These are phyloP conservation scores for Nebria brevicollis DNA, from an alignment of 2,888 invertebrate species.

Conservation along the genomic window DNA sequence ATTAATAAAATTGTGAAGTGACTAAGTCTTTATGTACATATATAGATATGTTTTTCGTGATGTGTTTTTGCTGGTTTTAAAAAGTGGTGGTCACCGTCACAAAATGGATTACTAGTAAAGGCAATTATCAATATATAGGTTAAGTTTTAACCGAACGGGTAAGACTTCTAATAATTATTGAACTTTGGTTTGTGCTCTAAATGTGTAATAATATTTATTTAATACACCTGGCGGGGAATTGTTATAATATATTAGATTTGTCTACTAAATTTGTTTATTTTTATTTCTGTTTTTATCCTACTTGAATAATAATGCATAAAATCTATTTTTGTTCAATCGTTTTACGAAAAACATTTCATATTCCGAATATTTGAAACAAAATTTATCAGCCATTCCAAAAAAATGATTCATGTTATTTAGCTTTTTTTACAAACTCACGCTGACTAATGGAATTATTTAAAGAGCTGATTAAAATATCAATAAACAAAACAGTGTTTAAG, in stretches of 20 bases:
- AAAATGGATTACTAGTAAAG: constrained; percentile 28
- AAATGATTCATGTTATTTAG: background rate
- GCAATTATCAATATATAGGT: constrained; percentile 23
- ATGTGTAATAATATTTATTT: no score
- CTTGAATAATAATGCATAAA: no score
- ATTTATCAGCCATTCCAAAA: background rate
- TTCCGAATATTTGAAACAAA: background rate
- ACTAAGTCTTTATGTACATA: background rate
- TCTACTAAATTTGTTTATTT: background rate
- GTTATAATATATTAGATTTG: no score
- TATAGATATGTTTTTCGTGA: background rate
- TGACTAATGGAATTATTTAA: background rate
- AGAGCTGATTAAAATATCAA: background rate
- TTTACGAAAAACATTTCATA: background rate
- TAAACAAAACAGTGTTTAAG: background rate
- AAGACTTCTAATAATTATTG: constrained; percentile 18
- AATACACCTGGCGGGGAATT: no score
- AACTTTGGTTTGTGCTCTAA: background rate
- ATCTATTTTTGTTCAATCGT: background rate
- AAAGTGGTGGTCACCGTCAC: background rate
- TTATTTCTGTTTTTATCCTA: background rate
- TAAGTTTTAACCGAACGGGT: constrained; percentile 17
- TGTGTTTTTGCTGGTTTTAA: constrained; percentile 16
- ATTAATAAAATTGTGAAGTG: constrained; percentile 11
- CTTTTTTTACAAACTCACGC: background rate